Conservation (phyloP, 1,140 invertebrate species). For the Ostrea denselamellosa region DNA sequence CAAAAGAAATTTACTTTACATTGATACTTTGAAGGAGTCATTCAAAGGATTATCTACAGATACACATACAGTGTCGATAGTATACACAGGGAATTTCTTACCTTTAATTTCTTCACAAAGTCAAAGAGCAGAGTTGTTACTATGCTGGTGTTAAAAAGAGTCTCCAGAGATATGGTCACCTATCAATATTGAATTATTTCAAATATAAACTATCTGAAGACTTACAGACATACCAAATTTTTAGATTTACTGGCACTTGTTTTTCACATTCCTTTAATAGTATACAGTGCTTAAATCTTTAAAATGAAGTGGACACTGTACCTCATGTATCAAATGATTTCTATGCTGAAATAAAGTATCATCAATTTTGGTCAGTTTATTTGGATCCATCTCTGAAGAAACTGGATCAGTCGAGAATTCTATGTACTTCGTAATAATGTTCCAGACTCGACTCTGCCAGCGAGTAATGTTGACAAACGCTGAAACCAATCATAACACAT, state of each 20-base stretch:
- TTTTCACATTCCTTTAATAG: neutral
- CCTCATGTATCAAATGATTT: slow-evolving; percentile 23
- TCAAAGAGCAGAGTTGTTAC: slow-evolving; percentile 15
- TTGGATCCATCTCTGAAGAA: neutral
- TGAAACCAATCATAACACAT: neutral
- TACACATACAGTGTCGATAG: too few relatives aligned
- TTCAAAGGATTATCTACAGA: too few relatives aligned
- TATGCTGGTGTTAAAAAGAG: slow-evolving; percentile 28
- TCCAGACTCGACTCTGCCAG: slow-evolving; percentile 27
- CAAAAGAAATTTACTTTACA: too few relatives aligned
- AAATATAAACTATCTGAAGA: neutral
- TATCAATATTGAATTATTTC: neutral
- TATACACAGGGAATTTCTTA: neutral
- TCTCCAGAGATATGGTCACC: slow-evolving; percentile 24
- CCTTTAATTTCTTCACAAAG: slow-evolving; percentile 23
- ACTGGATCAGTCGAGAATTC: neutral
- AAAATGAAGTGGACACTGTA: neutral
- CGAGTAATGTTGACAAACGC: neutral
- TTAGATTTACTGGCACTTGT: neutral
- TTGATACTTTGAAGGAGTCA: too few relatives aligned
- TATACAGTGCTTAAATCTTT: neutral
- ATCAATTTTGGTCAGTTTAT: neutral
- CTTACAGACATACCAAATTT: neutral
- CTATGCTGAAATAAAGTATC: neutral
- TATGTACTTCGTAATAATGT: slow-evolving; percentile 13